These are phyloP conservation scores for Dorcus hopei DNA, from an alignment of 2,888 invertebrate species.

Conservation along the genomic window DNA sequence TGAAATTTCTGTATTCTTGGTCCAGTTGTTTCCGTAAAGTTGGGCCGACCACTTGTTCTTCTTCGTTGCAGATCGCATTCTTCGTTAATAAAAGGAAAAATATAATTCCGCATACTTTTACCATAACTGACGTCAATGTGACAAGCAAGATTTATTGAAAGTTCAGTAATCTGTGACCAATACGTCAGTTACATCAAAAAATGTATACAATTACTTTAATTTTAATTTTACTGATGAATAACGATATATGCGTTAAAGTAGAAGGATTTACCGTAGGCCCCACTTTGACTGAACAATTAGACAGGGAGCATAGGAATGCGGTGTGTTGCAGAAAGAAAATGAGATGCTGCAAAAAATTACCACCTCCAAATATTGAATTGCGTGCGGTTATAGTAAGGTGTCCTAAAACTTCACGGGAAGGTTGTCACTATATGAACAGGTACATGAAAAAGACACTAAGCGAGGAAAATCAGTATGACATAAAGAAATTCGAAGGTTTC, in stretches of 20 bases:
- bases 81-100: no score
- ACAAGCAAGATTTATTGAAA: no score
- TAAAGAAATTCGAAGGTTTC: slow-evolving; percentile 30
- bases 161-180: no score
- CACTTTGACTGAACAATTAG: slow-evolving; percentile 10
- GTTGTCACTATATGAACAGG: slow-evolving; percentile 22
- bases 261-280: neutral
- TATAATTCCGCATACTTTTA: no score
- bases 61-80: no score
- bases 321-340: slow-evolving; percentile 35
- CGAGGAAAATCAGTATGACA: slow-evolving; percentile 13
- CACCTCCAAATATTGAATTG: slow-evolving; percentile 36
- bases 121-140: no score
- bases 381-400: slow-evolving; percentile 38
- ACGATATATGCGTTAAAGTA: no score
- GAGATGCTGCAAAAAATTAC: slow-evolving; percentile 30
- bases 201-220: no score
- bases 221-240: no score
- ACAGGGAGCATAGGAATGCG: slow-evolving; percentile 19
- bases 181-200: no score
- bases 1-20: slow-evolving; percentile 18
- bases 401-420: slow-evolving; percentile 8
- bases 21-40: slow-evolving; percentile 14
- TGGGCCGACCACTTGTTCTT: slow-evolving; percentile 1
- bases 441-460: slow-evolving; percentile 12